These are phyloP conservation scores for Eurytoma californica DNA, from an alignment of 2,888 invertebrate genomes.

Conservation along the genomic window DNA sequence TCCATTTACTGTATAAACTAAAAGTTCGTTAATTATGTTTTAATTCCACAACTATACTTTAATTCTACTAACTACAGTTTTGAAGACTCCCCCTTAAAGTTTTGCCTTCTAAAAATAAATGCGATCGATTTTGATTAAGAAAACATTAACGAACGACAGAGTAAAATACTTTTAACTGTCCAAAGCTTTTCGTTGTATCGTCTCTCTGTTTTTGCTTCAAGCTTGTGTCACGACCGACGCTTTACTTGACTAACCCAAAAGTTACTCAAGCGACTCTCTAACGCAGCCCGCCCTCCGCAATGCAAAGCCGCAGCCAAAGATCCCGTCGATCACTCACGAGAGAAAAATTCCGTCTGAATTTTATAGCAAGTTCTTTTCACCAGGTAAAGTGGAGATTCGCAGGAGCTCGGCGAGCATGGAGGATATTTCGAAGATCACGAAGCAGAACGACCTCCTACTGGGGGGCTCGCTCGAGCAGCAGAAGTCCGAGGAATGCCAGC, in stretches of 20 bases:
- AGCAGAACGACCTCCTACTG: slow-evolving; percentile 66
- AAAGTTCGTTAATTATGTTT: too few species aligned
- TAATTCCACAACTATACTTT: too few species aligned
- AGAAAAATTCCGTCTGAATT: slow-evolving; percentile 13
- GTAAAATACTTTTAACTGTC: not conserved
- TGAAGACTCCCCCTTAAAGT: too few species aligned
- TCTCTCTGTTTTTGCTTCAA: not conserved
- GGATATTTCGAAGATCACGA: slow-evolving; percentile 72
- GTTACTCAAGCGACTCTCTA: not conserved
- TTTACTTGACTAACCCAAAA: not conserved
- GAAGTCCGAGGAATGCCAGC: slow-evolving; percentile 66
- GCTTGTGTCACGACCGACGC: not conserved
- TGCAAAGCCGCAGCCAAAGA: not conserved
- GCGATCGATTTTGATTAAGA: too few species aligned
- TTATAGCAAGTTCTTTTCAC: slow-evolving; percentile 44
- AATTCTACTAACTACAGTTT: too few species aligned
- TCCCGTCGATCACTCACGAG: slow-evolving; percentile 1
- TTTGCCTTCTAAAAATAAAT: too few species aligned
- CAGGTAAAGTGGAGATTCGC: slow-evolving; percentile 70
- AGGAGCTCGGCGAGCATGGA: slow-evolving; percentile 74
- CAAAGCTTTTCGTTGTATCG: not conserved
- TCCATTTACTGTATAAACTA: too few species aligned
- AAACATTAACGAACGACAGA: too few species aligned
- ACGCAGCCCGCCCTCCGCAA: not conserved
- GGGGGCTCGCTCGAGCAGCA: slow-evolving; percentile 67